Base-by-base conservation (phyloP, 2,888 invertebrate species). In the Eutolmus rufibarbis region DNA sequence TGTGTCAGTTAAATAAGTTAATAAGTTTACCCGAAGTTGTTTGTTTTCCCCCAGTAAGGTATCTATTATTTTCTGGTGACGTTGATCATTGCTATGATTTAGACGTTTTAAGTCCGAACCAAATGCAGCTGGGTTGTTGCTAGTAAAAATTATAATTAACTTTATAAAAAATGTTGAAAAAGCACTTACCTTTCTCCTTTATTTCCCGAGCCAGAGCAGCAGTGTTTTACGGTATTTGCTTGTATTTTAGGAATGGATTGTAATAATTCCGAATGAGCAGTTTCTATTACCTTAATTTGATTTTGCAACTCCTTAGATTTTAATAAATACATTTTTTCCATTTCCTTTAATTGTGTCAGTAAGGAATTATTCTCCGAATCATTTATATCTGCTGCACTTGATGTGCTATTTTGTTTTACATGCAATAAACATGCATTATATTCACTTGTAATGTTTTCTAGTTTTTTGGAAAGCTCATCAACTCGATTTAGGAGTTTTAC, bases 11-110 rank as follows among this genome's bases (percentile, higher is more conserved):
- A 34, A 40, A 37, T n/a, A 78, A 23, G 2, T 78, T 12, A 28
- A 16, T 23, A 34, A 9, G 84, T 87, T 79, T 79, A 91, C 91
- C 89, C 90, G 90, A 8, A 90, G 88, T 5, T 89, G 89, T 66
- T 88, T 87, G n/a, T 81, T 78, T 40, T 90, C 91, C 2, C 88
- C 89, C 37, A 89, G 37, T 31, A 89, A 23, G 31, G 90, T 90
- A n/a, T 91, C 91, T 28, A 90, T 87, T 78, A 90, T 90, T 74
- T 88, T 90, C 87, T 89, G 66, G 84, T 79, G 66, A 28, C 66
- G 79, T 51, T 79, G 46, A 46, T 51, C 28, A 2, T 28, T 51
- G 51, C 28, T 31, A 23, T 40, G 23, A 40, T 23, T 40, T 2
- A 28, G 19, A 28, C 14, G 12, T 66, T 28, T 66, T 19, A n/a